A percentile compares a stretch with the other conserved stretches of the same genome.
Conservation (phyloP, 2,888 invertebrate genomes). For the Nemurella pictetii region DNA sequence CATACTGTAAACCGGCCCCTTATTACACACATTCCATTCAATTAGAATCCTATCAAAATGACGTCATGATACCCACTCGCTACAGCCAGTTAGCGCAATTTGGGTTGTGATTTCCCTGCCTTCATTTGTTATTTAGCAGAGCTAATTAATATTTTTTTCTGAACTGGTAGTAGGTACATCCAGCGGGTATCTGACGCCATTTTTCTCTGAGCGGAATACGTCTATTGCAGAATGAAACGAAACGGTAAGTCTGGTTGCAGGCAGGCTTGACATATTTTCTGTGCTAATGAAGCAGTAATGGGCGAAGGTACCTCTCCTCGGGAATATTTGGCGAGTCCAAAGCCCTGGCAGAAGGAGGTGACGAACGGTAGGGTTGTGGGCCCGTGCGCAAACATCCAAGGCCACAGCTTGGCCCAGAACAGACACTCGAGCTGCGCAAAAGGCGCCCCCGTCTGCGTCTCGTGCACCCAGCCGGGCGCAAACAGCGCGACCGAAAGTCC, state of each 20-base stretch:
- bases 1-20: neutral
- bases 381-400: conserved; percentile 69
- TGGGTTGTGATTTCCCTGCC: too few relatives aligned
- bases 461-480: conserved; percentile 94
- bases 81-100: too few relatives aligned
- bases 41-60: too few relatives aligned
- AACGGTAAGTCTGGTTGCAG: conserved; percentile 44
- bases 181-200: neutral
- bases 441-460: conserved; percentile 56
- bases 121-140: too few relatives aligned
- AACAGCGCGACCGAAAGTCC: conserved; percentile 88
- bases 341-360: conserved; percentile 81
- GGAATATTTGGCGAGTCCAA: conserved; percentile 51
- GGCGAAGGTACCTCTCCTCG: conserved; percentile 57
- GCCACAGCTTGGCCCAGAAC: conserved; percentile 76
- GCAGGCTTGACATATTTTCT: conserved; percentile 48
- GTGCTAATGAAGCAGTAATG: conserved; percentile 33
- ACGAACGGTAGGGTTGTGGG: conserved; percentile 66
- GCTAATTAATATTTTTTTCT: too few relatives aligned
- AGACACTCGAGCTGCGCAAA: conserved; percentile 67
- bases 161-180: neutral
- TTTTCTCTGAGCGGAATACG: too few relatives aligned
- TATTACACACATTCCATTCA: too few relatives aligned
- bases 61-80: too few relatives aligned
- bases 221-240: neutral